These are phyloP conservation scores for Auanema sp. DNA, from an alignment of 2,888 invertebrate species.

Conservation along the genomic window DNA sequence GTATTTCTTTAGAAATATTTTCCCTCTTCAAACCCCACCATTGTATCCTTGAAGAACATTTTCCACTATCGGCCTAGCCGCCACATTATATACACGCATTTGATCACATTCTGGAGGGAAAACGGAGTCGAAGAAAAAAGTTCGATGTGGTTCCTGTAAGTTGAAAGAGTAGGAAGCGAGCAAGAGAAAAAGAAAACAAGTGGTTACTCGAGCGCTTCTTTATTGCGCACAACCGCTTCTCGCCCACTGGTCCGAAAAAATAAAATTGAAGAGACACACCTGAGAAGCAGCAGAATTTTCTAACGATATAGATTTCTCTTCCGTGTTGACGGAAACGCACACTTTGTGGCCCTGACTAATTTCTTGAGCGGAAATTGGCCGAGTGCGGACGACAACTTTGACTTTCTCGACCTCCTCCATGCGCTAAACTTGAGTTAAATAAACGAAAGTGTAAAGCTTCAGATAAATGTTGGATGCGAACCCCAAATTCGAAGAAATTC, in stretches of 20 bases:
- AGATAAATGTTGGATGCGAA: too few relatives aligned
- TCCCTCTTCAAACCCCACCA: slow-evolving; percentile 72
- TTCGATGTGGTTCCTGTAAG: slow-evolving; percentile 73
- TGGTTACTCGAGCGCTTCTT: background rate
- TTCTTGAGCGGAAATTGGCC: slow-evolving; percentile 88
- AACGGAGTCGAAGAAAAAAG: slow-evolving; percentile 91
- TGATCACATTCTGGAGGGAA: slow-evolving; percentile 81
- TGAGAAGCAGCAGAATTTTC: slow-evolving; percentile 22
- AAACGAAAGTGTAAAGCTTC: background rate
- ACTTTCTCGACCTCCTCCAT: slow-evolving; percentile 78
- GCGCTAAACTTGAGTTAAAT: slow-evolving; percentile 6
- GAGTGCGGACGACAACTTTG: slow-evolving; percentile 88
- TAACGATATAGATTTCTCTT: slow-evolving; percentile 31
- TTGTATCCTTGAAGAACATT: slow-evolving; percentile 94
- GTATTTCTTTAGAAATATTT: slow-evolving; percentile 9
- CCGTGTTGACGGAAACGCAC: slow-evolving; percentile 14
- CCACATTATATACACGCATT: slow-evolving; percentile 90
- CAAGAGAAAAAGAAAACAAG: background rate
- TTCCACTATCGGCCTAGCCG: slow-evolving; percentile 93
- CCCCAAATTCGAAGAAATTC: too few relatives aligned
- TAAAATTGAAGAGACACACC: slow-evolving; percentile 15
- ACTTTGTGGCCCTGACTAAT: slow-evolving; percentile 76
- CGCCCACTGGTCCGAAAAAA: too few relatives aligned
- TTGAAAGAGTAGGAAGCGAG: background rate
- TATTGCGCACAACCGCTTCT: background rate